Evolutionary conservation across 92 coral and sea anemone species (phyloP).

Genomic region (Diadumene lineata): DNA sequence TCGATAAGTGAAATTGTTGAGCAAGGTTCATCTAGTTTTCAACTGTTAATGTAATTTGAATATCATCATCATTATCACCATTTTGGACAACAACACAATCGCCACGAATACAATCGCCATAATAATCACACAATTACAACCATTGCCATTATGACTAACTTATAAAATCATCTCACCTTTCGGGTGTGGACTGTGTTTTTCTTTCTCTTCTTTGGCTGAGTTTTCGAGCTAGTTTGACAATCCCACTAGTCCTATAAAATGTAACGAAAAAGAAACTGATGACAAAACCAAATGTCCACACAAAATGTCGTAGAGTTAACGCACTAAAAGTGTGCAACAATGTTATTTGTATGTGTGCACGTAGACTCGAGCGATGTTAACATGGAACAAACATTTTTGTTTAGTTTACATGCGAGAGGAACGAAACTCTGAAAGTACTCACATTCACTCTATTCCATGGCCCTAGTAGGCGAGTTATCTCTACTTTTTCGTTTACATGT

Average conservation of each 20-base stretch:
- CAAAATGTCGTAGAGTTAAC: too few species aligned
- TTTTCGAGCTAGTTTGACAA: slow-evolving; percentile 74
- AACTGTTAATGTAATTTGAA: neutral
- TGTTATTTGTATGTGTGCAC: too few species aligned
- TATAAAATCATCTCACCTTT: slow-evolving; percentile 18
- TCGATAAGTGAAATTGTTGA: neutral
- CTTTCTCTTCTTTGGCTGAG: slow-evolving; percentile 76
- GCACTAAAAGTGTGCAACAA: too few species aligned
- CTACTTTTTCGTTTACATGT: too few species aligned
- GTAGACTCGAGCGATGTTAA: too few species aligned
- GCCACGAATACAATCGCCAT: neutral
- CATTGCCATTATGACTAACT: neutral
- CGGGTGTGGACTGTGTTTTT: slow-evolving; percentile 12
- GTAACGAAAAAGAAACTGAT: too few species aligned
- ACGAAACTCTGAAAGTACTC: too few species aligned
- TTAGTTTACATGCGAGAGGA: too few species aligned
- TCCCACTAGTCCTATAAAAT: slow-evolving; percentile 49
- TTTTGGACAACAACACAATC: neutral
- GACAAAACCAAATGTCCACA: too few species aligned
- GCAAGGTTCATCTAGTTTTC: neutral
- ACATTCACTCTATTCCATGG: too few species aligned
- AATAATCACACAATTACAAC: neutral
- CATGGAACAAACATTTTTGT: too few species aligned
- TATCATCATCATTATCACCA: neutral
- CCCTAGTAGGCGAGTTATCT: too few species aligned